Percentiles rank a stretch among this genome's conserved stretches.
These are phyloP conservation scores for Phylloscopus whistleri DNA, from an alignment of 2,113 vertebrate species.

Conservation along the genomic window DNA sequence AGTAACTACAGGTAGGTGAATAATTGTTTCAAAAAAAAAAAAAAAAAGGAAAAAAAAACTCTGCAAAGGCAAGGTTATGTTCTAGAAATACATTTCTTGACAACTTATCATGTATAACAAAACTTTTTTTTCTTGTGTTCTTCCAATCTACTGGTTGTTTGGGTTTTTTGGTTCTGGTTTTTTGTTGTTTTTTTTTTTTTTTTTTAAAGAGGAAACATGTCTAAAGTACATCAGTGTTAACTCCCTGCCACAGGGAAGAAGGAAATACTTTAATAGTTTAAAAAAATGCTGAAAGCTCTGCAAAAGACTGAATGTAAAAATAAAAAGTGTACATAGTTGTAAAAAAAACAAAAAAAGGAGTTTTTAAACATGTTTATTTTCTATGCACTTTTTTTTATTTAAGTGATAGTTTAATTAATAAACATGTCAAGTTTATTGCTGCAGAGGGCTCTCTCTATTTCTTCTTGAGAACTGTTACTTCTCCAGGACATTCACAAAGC, in stretches of 20 bases:
- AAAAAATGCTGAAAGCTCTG: constrained; percentile 91
- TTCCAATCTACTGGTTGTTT: constrained; percentile 75
- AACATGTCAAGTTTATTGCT: constrained; percentile 99
- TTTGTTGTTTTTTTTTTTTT: neutral
- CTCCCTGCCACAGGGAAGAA: constrained; percentile 89
- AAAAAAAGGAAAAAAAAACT: neutral
- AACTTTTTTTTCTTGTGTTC: constrained; percentile 73
- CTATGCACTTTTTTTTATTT: constrained; percentile 99
- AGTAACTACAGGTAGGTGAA: constrained; percentile 78
- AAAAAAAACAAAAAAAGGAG: constrained; percentile 98
- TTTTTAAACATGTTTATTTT: constrained; percentile 99
- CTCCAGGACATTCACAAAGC: accelerated
- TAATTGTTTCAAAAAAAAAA: constrained; percentile 67
- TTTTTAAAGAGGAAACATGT: constrained; percentile 47
- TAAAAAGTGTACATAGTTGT: constrained; percentile 97
- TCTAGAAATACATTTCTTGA: constrained; percentile 74
- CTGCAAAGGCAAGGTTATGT: constrained; percentile 72
- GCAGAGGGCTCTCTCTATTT: constrained; percentile 59
- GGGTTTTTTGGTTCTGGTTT: neutral
- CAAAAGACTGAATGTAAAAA: constrained; percentile 99
- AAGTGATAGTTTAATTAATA: constrained; percentile 99
- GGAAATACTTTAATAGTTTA: constrained; percentile 83
- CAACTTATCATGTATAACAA: constrained; percentile 73
- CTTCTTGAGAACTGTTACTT: neutral
- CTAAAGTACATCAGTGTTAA: constrained; percentile 91